Evolutionary conservation across 2,797 vertebrate genomes (phyloP), one percentile per base, ranked within the genome.

Genomic region (Sebastes miniatus): DNA sequence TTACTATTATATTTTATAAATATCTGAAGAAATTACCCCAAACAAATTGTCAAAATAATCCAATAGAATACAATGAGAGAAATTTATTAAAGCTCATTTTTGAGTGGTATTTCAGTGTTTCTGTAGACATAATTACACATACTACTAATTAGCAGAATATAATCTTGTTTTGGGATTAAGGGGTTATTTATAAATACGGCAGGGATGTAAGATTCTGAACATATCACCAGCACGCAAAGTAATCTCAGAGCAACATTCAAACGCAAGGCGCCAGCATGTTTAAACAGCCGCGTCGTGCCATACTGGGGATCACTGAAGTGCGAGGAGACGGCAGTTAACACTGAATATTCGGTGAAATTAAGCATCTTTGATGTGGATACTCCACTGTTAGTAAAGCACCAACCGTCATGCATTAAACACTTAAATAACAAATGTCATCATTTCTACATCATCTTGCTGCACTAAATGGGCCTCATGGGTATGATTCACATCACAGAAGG

Each of bases 401-500:
- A 74, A 81, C 56, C 47, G 62, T 69, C 32, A 25, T 27, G 50
- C 69, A 77, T 84, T 83, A 74, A 81, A 87, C 78, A 83, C 77
- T 84, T 74, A 43, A 75, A 79, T 81, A 76, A 79, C 82, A 84
- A 88, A 77, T 68, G 59, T 64, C 58, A 80, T 91, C 34, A 68
- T 86, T 84, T 65, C 79, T 39, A 84, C 63, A 71, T 84, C 83
- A 70, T 76, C 74, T 63, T 63, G 71, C 68, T 67, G 58, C 61
- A 76, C 20, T 68, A 13, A 88, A 89, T 34, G 70, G 13, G 76
- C 79, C 80, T 82, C 76, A 1, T 27, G 84, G 83, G 73, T n/a
- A 63, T 64, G 62, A 90, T 80, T 85, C 72, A 82, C 39, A 18
- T 14, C 66, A 80, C 73, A 83, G 69, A 59, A 73, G 68, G 39